phyloP scores from a whole-genome alignment of 1,140 invertebrate species.

The Notospermus geniculatus region DNA sequence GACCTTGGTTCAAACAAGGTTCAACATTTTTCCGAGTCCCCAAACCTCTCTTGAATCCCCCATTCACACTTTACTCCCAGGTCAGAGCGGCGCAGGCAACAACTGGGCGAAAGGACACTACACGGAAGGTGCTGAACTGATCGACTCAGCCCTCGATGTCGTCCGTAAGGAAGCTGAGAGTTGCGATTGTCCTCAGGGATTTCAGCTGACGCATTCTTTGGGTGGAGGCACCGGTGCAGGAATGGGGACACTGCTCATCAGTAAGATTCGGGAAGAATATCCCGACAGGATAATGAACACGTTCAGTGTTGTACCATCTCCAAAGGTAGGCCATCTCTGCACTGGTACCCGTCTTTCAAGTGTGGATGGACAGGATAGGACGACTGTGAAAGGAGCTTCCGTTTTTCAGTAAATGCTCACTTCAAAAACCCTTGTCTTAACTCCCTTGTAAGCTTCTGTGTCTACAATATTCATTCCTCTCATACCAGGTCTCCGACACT shows the following conservation, averaged over 20 bases:
- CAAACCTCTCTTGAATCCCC: too few species aligned
- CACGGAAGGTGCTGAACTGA: conserved; percentile 87
- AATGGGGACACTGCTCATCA: conserved; percentile 63
- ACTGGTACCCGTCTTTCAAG: too few species aligned
- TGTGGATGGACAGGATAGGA: too few species aligned
- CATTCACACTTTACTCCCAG: conserved; percentile 16
- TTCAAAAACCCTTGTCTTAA: too few species aligned
- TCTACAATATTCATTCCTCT: neutral
- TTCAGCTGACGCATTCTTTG: conserved; percentile 75
- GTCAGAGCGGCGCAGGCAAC: conserved; percentile 69
- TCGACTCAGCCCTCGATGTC: conserved; percentile 76
- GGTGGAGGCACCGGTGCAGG: conserved; percentile 57
- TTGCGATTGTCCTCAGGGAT: conserved; percentile 75
- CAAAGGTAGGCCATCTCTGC: conserved; percentile 63
- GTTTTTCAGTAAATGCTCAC: too few species aligned
- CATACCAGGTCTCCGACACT: conserved; percentile 57
- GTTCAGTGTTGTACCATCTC: conserved; percentile 87
- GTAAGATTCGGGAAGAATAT: conserved; percentile 63
- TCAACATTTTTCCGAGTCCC: too few species aligned
- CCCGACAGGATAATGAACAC: conserved; percentile 90
- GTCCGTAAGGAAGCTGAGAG: conserved; percentile 78
- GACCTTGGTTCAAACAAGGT: too few species aligned
- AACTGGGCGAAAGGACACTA: conserved; percentile 93
- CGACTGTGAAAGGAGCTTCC: too few species aligned
- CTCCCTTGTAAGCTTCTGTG: too few species aligned